These are phyloP conservation scores for Melitaea athalia DNA, from an alignment of 2,888 invertebrate genomes.

Conservation along the genomic window DNA sequence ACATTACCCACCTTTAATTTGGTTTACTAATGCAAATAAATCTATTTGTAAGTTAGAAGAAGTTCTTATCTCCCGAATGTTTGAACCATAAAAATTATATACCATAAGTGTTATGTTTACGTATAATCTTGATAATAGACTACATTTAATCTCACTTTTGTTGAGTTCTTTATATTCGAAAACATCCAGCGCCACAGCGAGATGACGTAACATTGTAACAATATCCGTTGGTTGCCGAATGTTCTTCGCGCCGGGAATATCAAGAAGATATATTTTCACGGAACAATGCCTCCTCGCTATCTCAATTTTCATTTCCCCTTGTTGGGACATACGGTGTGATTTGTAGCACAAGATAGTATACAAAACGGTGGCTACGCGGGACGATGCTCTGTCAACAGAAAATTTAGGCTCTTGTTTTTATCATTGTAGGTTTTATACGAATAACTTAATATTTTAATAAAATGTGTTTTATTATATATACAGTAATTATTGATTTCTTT, in stretches of 20 bases:
- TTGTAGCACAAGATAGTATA: conserved; percentile 80
- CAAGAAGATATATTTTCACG: conserved; percentile 80
- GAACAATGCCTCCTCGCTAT: conserved; percentile 79
- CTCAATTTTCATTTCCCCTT: conserved; percentile 81
- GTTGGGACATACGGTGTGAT: conserved; percentile 79
- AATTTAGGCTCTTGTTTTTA: conserved; percentile 11
- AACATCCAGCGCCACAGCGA: conserved; percentile 64
- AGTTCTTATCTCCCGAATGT: too few species aligned
- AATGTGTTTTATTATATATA: too few species aligned
- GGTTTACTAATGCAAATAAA: too few species aligned
- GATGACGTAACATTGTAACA: conserved; percentile 74
- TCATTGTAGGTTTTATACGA: neutral
- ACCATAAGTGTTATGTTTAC: neutral
- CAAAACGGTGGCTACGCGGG: conserved; percentile 67
- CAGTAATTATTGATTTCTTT: too few species aligned
- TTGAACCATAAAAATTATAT: too few species aligned
- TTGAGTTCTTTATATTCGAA: conserved; percentile 46
- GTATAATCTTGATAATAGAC: neutral
- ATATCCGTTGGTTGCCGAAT: conserved; percentile 73
- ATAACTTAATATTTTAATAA: neutral
- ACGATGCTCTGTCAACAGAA: conserved; percentile 23
- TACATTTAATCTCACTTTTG: neutral
- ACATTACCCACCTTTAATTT: too few species aligned
- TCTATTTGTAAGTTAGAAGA: too few species aligned
- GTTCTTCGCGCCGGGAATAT: conserved; percentile 75